Evolutionary conservation across 2,113 vertebrate species (phyloP).

Genomic region (Strix aluco): DNA sequence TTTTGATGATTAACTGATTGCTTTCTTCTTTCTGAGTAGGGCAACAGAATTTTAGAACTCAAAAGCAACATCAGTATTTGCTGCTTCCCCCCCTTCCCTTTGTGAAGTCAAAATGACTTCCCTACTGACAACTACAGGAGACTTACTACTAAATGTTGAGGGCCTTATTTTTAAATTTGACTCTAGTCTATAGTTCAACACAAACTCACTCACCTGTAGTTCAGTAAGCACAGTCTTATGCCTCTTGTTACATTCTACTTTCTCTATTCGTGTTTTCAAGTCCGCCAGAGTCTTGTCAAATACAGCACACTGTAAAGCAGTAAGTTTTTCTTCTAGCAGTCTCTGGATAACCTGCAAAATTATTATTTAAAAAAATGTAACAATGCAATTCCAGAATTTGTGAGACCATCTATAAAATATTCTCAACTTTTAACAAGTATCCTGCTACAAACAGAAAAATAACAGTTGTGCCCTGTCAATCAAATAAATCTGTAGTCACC

Average conservation of each 20-base stretch:
- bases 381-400: not conserved
- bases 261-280: constrained; percentile 89
- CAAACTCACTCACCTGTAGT: constrained; percentile 82
- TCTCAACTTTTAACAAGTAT: not conserved
- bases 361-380: not conserved
- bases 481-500: not conserved
- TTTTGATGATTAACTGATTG: not conserved
- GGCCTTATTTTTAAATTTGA: not conserved
- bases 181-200: not conserved
- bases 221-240: constrained; percentile 88
- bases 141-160: not conserved
- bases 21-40: not conserved
- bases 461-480: not conserved
- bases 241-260: constrained; percentile 89
- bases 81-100: not conserved
- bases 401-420: not conserved
- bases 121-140: not conserved
- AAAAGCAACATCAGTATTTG: not conserved
- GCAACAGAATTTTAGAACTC: not conserved
- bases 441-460: not conserved
- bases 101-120: not conserved
- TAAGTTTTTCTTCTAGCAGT: constrained; percentile 88
- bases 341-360: constrained; percentile 86
- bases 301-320: constrained; percentile 80
- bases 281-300: constrained; percentile 90